Evolutionary conservation across 2,888 invertebrate species (phyloP).

Genomic region (Tupiocoris notatus): DNA sequence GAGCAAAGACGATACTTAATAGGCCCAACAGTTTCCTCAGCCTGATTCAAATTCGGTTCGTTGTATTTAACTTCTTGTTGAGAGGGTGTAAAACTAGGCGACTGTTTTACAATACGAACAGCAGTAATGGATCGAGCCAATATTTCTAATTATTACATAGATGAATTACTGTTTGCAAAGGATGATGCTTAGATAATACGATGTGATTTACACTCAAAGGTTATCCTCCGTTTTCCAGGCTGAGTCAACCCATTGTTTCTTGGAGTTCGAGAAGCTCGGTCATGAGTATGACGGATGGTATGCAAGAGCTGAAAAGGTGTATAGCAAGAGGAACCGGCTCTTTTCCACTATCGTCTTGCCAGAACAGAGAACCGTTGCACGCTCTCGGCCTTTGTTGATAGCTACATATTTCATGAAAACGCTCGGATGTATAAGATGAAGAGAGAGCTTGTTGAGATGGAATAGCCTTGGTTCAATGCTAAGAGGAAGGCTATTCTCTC

Average conservation of each 20-base stretch:
- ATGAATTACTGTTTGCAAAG: too few species aligned
- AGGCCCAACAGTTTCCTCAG: too few species aligned
- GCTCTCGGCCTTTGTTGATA: conserved; percentile 11
- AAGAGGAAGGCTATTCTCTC: neutral
- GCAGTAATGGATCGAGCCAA: too few species aligned
- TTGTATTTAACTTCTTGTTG: too few species aligned
- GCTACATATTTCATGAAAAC: conserved; percentile 25
- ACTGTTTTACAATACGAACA: too few species aligned
- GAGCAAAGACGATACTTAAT: too few species aligned
- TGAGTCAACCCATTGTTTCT: neutral
- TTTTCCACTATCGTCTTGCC: neutral
- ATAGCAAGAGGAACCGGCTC: neutral
- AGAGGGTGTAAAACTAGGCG: too few species aligned
- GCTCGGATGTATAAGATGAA: neutral
- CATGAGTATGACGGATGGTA: conserved; percentile 6
- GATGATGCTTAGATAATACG: too few species aligned
- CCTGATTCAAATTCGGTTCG: too few species aligned
- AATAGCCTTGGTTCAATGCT: neutral
- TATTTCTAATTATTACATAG: too few species aligned
- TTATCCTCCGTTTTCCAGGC: too few species aligned
- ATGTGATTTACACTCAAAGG: neutral
- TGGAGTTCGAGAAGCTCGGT: neutral
- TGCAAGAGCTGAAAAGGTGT: conserved; percentile 6
- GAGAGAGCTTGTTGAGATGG: neutral
- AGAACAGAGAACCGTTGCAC: neutral